Evolutionary conservation across 2,113 vertebrate species (phyloP).

Genomic region (Neogale vison): DNA sequence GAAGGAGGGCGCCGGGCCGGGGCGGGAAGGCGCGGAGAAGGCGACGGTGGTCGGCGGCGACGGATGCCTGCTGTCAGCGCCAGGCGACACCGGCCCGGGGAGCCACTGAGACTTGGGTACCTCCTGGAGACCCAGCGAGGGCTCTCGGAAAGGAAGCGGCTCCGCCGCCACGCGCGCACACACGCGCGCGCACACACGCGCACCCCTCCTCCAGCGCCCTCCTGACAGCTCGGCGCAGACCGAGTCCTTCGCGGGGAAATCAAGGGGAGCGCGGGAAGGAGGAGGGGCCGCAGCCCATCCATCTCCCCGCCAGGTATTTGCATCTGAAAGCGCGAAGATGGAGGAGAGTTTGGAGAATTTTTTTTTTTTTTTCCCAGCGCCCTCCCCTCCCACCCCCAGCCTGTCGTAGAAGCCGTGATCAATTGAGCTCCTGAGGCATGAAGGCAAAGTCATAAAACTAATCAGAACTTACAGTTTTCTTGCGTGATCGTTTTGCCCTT

Average conservation of each 20-base stretch:
- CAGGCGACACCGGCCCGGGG: background rate
- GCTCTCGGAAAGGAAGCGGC: conserved; percentile 49
- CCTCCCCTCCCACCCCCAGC: conserved; percentile 66
- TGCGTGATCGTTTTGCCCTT: conserved; percentile 71
- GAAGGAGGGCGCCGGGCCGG: background rate
- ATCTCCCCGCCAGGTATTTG: conserved; percentile 71
- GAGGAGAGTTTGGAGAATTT: conserved; percentile 42
- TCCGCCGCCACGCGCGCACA: conserved; percentile 3
- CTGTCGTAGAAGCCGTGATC: conserved; percentile 67
- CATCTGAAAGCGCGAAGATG: conserved; percentile 73
- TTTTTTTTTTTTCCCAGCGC: background rate
- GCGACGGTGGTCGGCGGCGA: background rate
- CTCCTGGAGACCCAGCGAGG: conserved; percentile 57
- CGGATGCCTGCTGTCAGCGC: conserved; percentile 34
- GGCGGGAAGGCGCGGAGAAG: background rate
- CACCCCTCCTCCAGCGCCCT: conserved; percentile 61
- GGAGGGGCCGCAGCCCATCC: conserved; percentile 76
- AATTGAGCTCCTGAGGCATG: conserved; percentile 58
- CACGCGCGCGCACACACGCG: background rate
- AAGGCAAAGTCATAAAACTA: conserved; percentile 80
- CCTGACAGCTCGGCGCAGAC: conserved; percentile 71
- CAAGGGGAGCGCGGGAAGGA: conserved; percentile 63
- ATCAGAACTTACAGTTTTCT: conserved; percentile 71
- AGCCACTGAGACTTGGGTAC: conserved; percentile 54
- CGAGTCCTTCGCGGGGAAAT: conserved; percentile 79